These are phyloP conservation scores for Microcaecilia unicolor DNA, from an alignment of 2,797 vertebrate species.

Conservation along the genomic window DNA sequence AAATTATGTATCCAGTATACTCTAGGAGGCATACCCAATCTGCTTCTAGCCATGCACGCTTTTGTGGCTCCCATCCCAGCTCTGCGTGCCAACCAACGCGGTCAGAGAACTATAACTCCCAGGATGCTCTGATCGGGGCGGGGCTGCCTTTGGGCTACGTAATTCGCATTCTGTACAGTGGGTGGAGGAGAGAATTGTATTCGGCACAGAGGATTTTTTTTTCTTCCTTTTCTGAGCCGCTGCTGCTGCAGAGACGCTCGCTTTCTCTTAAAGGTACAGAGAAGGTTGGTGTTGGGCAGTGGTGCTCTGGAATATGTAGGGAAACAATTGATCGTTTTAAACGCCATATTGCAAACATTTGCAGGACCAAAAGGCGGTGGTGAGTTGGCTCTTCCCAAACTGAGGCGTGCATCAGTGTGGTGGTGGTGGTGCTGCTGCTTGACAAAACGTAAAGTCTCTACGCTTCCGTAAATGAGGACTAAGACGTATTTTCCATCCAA, in stretches of 20 bases:
- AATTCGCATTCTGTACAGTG: neutral
- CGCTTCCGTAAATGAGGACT: too few relatives aligned
- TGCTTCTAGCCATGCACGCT: too few relatives aligned
- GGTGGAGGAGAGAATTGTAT: conserved; percentile 5
- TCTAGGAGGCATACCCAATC: too few relatives aligned
- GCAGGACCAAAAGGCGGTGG: conserved; percentile 1
- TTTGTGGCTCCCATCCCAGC: too few relatives aligned
- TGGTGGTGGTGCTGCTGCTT: too few relatives aligned
- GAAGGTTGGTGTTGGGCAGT: neutral
- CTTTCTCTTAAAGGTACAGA: conserved; percentile 17
- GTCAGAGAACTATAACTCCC: conserved; percentile 28
- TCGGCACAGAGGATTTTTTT: too few relatives aligned
- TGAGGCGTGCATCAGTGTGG: too few relatives aligned
- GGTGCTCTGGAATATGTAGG: neutral
- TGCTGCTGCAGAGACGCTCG: neutral
- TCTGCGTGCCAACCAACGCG: too few relatives aligned
- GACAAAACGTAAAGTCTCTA: too few relatives aligned
- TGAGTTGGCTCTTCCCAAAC: neutral
- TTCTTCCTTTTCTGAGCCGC: neutral
- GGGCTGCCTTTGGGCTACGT: neutral
- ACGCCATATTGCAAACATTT: conserved; percentile 10
- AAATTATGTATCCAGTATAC: too few relatives aligned
- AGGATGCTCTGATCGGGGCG: conserved; percentile 4
- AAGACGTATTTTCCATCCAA: too few relatives aligned
- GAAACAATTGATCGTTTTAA: neutral